Conservation (phyloP, 2,113 vertebrate species). For the Capra hircus region DNA sequence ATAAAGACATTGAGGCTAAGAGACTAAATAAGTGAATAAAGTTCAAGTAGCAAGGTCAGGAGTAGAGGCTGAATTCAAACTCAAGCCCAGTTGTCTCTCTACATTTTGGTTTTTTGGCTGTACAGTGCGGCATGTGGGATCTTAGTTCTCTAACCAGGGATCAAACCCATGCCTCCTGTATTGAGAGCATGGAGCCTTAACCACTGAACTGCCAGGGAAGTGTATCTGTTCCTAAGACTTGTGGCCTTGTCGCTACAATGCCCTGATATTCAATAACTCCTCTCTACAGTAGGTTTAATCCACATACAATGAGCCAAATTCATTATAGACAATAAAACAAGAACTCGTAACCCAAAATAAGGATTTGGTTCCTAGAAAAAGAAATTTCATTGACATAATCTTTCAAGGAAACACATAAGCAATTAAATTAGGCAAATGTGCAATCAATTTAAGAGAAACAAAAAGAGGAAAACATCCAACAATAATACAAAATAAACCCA, state of each 20-base stretch:
- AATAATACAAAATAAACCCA: slow-evolving; percentile 42
- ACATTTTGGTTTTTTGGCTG: not conserved
- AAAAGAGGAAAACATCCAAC: slow-evolving; percentile 20
- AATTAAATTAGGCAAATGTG: slow-evolving; percentile 31
- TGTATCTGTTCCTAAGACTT: not conserved
- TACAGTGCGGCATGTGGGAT: fast-evolving
- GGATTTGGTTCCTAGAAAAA: slow-evolving; percentile 1
- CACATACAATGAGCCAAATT: not conserved
- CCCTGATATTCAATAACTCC: not conserved
- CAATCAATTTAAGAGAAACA: slow-evolving; percentile 39
- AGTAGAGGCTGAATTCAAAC: not conserved
- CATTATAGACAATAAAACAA: not conserved
- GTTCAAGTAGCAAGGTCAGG: not conserved
- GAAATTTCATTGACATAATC: not conserved
- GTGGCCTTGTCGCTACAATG: not conserved
- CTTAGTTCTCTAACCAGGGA: not conserved
- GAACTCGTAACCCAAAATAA: not conserved
- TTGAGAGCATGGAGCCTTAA: fast-evolving
- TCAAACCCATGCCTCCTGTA: not conserved
- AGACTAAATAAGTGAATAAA: not conserved
- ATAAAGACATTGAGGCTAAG: not conserved
- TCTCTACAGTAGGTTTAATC: not conserved
- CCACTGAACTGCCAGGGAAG: not conserved
- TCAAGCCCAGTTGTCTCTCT: not conserved
- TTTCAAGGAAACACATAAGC: slow-evolving; percentile 25